Evolutionary conservation across 2,113 vertebrate genomes (phyloP).

Genomic region (Damaliscus lunatus): DNA sequence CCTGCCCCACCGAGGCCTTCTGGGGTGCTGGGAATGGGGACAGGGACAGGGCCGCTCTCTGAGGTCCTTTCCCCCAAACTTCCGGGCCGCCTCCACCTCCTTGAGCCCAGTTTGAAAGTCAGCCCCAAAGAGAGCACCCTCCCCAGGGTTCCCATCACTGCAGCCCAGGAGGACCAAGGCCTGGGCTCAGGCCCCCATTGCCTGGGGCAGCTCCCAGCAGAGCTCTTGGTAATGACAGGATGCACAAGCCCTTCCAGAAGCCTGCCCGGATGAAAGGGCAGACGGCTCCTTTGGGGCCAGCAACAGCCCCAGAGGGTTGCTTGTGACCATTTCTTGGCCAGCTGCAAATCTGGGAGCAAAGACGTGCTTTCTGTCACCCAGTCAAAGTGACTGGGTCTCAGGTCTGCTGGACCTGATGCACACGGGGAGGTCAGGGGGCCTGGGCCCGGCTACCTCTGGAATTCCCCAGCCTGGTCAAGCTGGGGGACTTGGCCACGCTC

Average conservation of each 20-base stretch:
- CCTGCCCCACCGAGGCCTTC: slow-evolving; percentile 43
- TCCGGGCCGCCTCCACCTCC: not conserved
- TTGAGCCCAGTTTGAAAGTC: fast-evolving
- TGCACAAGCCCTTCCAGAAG: not conserved
- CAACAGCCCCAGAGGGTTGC: not conserved
- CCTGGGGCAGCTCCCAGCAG: not conserved
- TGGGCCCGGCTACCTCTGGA: not conserved
- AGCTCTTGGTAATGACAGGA: not conserved
- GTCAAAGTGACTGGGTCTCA: fast-evolving
- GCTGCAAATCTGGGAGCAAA: not conserved
- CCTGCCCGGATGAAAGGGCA: fast-evolving
- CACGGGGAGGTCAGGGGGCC: not conserved
- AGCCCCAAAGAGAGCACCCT: not conserved
- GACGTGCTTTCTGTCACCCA: not conserved
- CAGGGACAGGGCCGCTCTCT: not conserved
- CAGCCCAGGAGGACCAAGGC: fast-evolving
- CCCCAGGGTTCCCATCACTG: not conserved
- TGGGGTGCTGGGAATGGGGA: slow-evolving; percentile 65
- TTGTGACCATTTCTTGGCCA: fast-evolving
- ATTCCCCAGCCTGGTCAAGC: not conserved
- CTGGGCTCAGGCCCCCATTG: fast-evolving
- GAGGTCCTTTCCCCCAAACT: not conserved
- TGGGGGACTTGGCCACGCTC: fast-evolving
- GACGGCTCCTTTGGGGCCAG: not conserved
- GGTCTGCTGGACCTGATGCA: fast-evolving